A percentile compares a stretch with the other conserved stretches of the same genome.
Evolutionary conservation across 1,140 invertebrate species (phyloP).

Genomic region (Drosophila repleta): DNA sequence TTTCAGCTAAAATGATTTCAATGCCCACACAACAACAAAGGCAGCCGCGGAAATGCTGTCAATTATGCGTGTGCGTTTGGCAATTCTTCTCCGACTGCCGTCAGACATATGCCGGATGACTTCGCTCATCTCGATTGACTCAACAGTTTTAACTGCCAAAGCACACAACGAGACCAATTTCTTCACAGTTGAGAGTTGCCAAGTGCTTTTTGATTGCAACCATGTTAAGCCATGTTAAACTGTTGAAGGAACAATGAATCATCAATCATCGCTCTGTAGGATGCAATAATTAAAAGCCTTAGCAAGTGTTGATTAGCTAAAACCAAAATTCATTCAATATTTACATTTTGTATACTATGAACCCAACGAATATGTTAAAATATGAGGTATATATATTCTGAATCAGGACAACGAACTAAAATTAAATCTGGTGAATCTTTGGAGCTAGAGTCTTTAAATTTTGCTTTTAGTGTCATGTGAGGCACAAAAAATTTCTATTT

Average conservation of each 20-base stretch:
- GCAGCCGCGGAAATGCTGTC: constrained; percentile 63
- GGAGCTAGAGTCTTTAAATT: no score
- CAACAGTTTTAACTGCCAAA: constrained; percentile 24
- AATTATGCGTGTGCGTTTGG: constrained; percentile 56
- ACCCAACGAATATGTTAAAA: no score
- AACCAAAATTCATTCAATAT: no score
- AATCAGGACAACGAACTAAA: no score
- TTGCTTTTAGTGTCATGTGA: no score
- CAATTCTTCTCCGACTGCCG: constrained; percentile 11
- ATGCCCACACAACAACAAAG: constrained; percentile 46
- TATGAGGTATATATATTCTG: no score
- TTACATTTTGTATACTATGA: no score
- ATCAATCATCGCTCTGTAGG: no score
- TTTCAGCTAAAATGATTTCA: constrained; percentile 50
- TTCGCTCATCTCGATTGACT: constrained; percentile 28
- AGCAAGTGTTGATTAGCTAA: no score
- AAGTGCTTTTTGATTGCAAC: constrained; percentile 11
- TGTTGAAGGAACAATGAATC: not conserved
- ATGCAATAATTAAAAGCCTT: no score
- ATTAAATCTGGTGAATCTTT: no score
- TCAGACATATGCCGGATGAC: constrained; percentile 35
- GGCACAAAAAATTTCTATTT: no score
- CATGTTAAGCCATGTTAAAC: constrained; percentile 4
- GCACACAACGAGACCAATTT: constrained; percentile 15
- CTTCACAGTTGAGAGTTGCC: constrained; percentile 21